These are phyloP conservation scores for Pyxicephalus adspersus DNA, from an alignment of 2,113 vertebrate species.

Conservation along the genomic window DNA sequence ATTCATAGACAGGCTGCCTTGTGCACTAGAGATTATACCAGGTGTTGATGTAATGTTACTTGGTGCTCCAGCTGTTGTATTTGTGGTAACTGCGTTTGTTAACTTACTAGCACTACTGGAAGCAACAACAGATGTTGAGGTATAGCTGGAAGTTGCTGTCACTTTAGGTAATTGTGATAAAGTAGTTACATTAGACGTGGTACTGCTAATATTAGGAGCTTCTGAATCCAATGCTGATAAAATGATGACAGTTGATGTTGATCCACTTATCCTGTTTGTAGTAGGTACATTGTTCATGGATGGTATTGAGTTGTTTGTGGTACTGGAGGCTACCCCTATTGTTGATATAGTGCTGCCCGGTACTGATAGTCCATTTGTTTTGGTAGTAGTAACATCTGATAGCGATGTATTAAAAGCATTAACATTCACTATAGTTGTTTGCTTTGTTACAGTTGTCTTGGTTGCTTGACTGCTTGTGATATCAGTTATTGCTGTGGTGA, in stretches of 20 bases:
- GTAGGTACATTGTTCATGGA: not conserved
- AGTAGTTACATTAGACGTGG: too few relatives aligned
- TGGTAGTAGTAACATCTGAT: not conserved
- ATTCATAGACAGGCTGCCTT: not conserved
- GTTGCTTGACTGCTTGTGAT: not conserved
- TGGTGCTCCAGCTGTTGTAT: not conserved
- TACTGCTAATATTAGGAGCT: too few relatives aligned
- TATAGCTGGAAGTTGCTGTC: conserved; percentile 5
- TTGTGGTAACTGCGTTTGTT: not conserved
- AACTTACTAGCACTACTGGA: not conserved
- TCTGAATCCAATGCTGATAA: too few relatives aligned
- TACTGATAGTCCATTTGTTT: not conserved
- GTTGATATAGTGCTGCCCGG: not conserved
- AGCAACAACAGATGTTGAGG: not conserved
- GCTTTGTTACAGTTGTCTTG: not conserved
- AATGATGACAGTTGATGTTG: too few relatives aligned
- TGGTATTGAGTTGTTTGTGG: not conserved
- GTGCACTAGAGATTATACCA: not conserved
- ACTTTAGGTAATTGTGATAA: too few relatives aligned
- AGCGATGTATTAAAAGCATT: too few relatives aligned
- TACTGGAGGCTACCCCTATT: not conserved
- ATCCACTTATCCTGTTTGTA: too few relatives aligned
- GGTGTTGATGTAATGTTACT: too few relatives aligned
- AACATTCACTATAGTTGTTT: not conserved
- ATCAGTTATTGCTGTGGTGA: not conserved